These are phyloP conservation scores for Clarias gariepinus DNA, from an alignment of 2,113 vertebrate species.

Conservation along the genomic window DNA sequence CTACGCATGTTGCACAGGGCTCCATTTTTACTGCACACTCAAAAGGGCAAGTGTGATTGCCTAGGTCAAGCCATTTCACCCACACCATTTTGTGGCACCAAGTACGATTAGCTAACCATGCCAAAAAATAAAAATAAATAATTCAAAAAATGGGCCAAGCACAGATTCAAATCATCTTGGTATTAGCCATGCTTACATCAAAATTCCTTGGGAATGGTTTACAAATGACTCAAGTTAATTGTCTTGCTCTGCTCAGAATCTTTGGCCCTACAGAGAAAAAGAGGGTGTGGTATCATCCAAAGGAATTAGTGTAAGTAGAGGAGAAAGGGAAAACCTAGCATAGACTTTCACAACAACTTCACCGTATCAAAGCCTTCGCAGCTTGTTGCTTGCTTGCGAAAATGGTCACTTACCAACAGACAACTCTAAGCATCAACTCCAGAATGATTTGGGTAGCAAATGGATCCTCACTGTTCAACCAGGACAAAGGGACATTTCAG, in stretches of 20 bases:
- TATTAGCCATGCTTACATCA: not conserved
- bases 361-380: not conserved
- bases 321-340: not conserved
- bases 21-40: not conserved
- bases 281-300: not conserved
- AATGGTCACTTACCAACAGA: not conserved
- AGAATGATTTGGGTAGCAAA: not conserved
- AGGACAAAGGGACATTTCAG: conserved; percentile 43
- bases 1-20: not conserved
- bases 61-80: not conserved
- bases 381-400: not conserved
- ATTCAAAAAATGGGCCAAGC: not conserved
- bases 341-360: not conserved
- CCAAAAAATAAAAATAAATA: not conserved
- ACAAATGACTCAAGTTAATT: not conserved
- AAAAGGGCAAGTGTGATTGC: not conserved
- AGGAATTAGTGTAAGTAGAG: not conserved
- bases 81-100: not conserved
- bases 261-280: not conserved
- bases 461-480: not conserved
- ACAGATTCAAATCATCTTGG: not conserved
- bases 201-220: not conserved
- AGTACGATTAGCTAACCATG: not conserved
- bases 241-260: not conserved
- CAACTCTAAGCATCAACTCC: not conserved